These are phyloP conservation scores for Leptinotarsa peninsularis DNA, from an alignment of 2,888 invertebrate species.

Conservation along the genomic window DNA sequence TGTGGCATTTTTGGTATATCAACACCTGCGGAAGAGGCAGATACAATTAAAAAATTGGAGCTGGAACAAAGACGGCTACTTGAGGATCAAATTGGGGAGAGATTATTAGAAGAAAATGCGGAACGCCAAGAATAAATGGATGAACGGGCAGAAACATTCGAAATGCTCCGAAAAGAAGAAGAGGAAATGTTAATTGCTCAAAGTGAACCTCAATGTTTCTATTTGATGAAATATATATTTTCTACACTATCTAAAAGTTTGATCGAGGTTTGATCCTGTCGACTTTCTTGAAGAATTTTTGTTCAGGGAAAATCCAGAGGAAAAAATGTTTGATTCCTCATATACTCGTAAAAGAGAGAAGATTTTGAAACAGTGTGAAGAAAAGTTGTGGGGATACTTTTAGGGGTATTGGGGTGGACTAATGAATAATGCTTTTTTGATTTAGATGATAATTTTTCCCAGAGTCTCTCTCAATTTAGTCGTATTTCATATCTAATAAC, in stretches of 20 bases:
- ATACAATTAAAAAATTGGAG: slow-evolving; percentile 56
- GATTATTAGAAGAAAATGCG: slow-evolving; percentile 54
- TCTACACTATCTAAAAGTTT: slow-evolving; percentile 82
- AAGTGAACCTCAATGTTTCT: slow-evolving; percentile 80
- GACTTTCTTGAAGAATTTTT: slow-evolving; percentile 81
- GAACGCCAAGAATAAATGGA: slow-evolving; percentile 64
- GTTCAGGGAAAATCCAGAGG: slow-evolving; percentile 77
- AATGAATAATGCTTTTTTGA: neutral
- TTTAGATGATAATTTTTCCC: neutral
- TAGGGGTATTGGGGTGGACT: neutral
- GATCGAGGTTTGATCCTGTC: slow-evolving; percentile 82
- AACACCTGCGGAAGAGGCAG: slow-evolving; percentile 57
- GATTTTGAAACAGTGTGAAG: slow-evolving; percentile 53
- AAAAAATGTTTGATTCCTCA: slow-evolving; percentile 77
- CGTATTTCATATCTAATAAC: neutral
- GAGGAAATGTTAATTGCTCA: slow-evolving; percentile 77
- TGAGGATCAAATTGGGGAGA: slow-evolving; percentile 54
- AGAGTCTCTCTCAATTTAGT: neutral
- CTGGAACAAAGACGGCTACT: slow-evolving; percentile 55
- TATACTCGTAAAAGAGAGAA: slow-evolving; percentile 71
- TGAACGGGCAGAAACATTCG: slow-evolving; percentile 70
- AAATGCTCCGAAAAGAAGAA: slow-evolving; percentile 77
- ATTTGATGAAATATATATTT: slow-evolving; percentile 81
- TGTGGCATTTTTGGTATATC: slow-evolving; percentile 70
- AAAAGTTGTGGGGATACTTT: slow-evolving; percentile 23